Evolutionary conservation across 2,797 vertebrate species (phyloP).

Genomic region (Lagocephalus sceleratus): DNA sequence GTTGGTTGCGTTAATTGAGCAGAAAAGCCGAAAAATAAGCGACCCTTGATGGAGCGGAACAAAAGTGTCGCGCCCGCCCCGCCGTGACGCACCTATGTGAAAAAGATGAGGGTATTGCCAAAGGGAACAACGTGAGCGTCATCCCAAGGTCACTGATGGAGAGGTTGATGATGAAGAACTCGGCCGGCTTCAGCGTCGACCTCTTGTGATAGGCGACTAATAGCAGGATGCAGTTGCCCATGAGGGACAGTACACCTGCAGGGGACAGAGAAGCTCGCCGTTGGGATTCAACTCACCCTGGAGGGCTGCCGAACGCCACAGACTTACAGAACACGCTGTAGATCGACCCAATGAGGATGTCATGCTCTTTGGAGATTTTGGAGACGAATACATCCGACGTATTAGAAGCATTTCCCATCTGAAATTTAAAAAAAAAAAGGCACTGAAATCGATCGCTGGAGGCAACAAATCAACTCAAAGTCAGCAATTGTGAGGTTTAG

Average conservation of each 20-base stretch:
- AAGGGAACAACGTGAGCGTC: slow-evolving; percentile 82
- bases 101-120: slow-evolving; percentile 83
- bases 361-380: slow-evolving; percentile 78
- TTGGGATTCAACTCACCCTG: too few species aligned
- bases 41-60: not conserved
- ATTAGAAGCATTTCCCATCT: slow-evolving; percentile 84
- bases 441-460: not conserved
- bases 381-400: slow-evolving; percentile 72
- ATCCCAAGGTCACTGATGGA: slow-evolving; percentile 87
- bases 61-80: too few species aligned
- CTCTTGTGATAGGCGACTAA: slow-evolving; percentile 83
- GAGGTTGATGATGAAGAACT: slow-evolving; percentile 87
- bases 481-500: too few species aligned
- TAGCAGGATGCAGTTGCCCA: slow-evolving; percentile 81
- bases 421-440: slow-evolving; percentile 16
- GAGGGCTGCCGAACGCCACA: too few species aligned
- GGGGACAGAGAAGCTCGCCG: not conserved
- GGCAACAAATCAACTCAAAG: not conserved
- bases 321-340: slow-evolving; percentile 83
- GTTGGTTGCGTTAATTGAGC: too few species aligned
- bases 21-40: too few species aligned
- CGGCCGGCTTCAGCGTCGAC: slow-evolving; percentile 83
- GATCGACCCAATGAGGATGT: slow-evolving; percentile 80
- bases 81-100: slow-evolving; percentile 76
- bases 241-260: slow-evolving; percentile 76